These are phyloP conservation scores for Sminthopsis crassicaudata DNA, from an alignment of 2,113 vertebrate genomes.

Conservation along the genomic window DNA sequence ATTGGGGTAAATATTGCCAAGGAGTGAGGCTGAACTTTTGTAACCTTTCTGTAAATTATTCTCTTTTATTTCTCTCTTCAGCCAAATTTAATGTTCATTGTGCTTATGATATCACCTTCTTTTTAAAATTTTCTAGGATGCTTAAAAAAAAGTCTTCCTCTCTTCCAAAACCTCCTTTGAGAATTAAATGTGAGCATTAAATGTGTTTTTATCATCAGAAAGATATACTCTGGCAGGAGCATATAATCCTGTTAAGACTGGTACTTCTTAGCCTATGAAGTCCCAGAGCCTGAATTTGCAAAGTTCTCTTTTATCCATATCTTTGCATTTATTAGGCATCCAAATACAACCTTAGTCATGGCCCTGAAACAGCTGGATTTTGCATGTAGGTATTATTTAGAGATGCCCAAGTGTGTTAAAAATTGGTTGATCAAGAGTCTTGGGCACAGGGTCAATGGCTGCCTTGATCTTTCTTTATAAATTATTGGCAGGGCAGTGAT, in stretches of 20 bases:
- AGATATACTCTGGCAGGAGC: constrained; percentile 9
- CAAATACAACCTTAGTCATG: constrained; percentile 18
- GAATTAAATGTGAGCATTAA: constrained; percentile 33
- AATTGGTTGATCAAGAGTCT: constrained; percentile 6
- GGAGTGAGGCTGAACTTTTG: not conserved
- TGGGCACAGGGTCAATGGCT: not conserved
- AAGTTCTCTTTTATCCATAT: not conserved
- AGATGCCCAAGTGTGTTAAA: not conserved
- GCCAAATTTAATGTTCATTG: constrained; percentile 6
- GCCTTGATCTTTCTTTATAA: not conserved
- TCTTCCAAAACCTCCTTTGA: constrained; percentile 10
- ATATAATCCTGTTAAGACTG: not conserved
- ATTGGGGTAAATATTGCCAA: not conserved
- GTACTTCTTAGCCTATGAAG: not conserved
- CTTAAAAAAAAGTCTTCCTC: not conserved
- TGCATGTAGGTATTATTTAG: constrained; percentile 6
- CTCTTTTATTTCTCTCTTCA: constrained; percentile 1
- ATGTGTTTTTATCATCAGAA: constrained; percentile 12
- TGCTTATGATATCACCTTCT: not conserved
- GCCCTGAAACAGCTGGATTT: constrained; percentile 7
- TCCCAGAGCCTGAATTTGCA: constrained; percentile 30
- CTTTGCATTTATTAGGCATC: not conserved
- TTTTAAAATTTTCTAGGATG: constrained; percentile 14
- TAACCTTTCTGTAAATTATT: constrained; percentile 8
- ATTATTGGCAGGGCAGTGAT: not conserved